phyloP scores from a whole-genome alignment of 2,888 invertebrate genomes.

The Tromatobia lineatoria region DNA sequence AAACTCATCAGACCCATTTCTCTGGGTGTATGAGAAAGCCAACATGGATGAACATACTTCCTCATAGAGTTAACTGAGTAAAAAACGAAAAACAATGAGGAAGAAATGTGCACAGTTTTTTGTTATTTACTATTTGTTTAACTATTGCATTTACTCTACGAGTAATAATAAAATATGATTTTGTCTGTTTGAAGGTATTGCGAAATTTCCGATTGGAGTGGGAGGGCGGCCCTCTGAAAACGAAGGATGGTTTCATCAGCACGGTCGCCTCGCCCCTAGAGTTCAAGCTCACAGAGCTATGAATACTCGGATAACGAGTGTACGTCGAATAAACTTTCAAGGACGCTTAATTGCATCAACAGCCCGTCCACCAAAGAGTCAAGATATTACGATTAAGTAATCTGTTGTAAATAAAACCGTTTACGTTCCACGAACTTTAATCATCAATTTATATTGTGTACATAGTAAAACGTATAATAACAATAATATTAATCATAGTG shows the following conservation, averaged over 20 bases:
- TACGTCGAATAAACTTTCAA: background rate
- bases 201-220: conserved; percentile 90
- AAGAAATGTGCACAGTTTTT: background rate
- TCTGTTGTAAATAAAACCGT: conserved; percentile 4
- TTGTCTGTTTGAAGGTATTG: conserved; percentile 88
- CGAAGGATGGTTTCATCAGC: conserved; percentile 91
- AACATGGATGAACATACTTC: too few relatives aligned
- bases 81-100: too few relatives aligned
- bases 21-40: too few relatives aligned
- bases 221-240: conserved; percentile 89
- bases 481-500: conserved; percentile 12
- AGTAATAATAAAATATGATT: background rate
- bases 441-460: conserved; percentile 19
- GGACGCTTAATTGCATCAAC: background rate
- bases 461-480: conserved; percentile 21
- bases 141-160: background rate
- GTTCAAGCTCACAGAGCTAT: conserved; percentile 85
- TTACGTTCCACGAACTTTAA: background rate
- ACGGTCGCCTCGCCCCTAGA: conserved; percentile 90
- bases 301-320: conserved; percentile 24
- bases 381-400: conserved; percentile 1
- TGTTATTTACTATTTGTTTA: conserved; percentile 22
- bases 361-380: background rate
- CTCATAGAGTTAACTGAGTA: too few relatives aligned
- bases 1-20: too few relatives aligned